Base-by-base conservation (phyloP, 2,888 invertebrate genomes). In the Cremastinae sp. region DNA sequence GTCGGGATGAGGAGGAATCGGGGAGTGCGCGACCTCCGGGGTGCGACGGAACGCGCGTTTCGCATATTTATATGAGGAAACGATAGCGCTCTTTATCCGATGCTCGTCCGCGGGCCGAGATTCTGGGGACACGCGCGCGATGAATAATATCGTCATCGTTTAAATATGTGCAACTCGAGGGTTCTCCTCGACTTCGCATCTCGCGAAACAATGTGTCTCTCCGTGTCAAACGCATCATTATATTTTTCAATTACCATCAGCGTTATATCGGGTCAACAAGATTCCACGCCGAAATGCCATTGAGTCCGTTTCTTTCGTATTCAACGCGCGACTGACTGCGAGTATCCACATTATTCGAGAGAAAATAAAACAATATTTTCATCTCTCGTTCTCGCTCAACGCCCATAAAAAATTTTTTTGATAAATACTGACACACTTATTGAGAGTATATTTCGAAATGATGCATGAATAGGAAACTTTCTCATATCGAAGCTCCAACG, bases 21-120 rank as follows among this genome's bases (percentile, higher is more conserved):
- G n/a, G n/a, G n/a, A n/a, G n/a, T 80, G 47, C 77, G 83, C 77
- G 87, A 88, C 88, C 88, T 80, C 80, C 66, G 81, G 54, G 84
- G 80, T 84, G n/a, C n/a, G 85, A 85, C 83, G 54, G 54, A 36
- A 43, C 16, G 66, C 51, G 75, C 81, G 79, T n/a, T n/a, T 81
- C 83, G 86, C 85, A 87, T 88, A 88, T 88, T 86, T 85, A 87
- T 85, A 85, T 83, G 81, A 85, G 84, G 85, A 86, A 87, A 84
- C 83, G 84, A 85, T 86, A 81, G 83, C 74, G 69, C 54, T 70
- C 66, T 74, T 65, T 54, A 61, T 54, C 36, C 20, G 54, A 54
- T 54, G 71, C 51, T 71, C 54, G 34, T 53, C 34, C 16, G 45
- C 53, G 45, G 38, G 36, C 38, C 38, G 43, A 53, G 65, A 65